Conservation (phyloP, 2,113 vertebrate genomes). For the Todiramphus saurophagus region DNA sequence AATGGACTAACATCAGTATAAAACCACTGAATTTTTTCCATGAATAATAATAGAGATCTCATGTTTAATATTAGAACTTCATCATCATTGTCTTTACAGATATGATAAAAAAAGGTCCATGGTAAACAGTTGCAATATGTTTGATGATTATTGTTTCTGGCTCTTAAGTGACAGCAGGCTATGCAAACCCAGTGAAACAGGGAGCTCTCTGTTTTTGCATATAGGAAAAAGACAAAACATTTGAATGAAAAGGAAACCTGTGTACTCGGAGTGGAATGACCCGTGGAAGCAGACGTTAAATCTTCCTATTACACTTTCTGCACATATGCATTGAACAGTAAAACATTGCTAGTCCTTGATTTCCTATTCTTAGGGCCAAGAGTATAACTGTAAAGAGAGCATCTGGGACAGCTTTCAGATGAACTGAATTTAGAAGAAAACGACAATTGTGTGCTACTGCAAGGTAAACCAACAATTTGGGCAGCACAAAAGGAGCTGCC, state of each 20-base stretch:
- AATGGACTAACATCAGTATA: not conserved
- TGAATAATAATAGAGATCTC: not conserved
- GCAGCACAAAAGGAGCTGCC: not conserved
- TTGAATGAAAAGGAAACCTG: not conserved
- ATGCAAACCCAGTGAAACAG: not conserved
- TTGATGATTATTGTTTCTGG: not conserved
- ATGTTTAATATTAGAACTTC: not conserved
- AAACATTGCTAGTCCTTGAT: not conserved
- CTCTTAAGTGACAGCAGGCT: not conserved
- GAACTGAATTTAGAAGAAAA: not conserved
- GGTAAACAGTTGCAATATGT: not conserved
- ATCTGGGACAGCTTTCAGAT: not conserved
- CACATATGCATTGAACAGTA: not conserved
- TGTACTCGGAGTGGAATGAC: not conserved
- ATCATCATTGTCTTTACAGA: not conserved
- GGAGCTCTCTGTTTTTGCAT: not conserved
- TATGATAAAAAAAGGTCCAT: not conserved
- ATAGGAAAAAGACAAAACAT: not conserved
- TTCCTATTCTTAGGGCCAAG: not conserved
- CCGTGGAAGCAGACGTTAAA: not conserved
- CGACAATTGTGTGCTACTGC: not conserved
- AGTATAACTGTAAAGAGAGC: not conserved
- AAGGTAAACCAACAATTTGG: not conserved
- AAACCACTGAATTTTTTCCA: not conserved
- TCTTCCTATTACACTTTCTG: not conserved